Evolutionary conservation across 2,797 vertebrate species (phyloP).

Genomic region (Betta splendens): DNA sequence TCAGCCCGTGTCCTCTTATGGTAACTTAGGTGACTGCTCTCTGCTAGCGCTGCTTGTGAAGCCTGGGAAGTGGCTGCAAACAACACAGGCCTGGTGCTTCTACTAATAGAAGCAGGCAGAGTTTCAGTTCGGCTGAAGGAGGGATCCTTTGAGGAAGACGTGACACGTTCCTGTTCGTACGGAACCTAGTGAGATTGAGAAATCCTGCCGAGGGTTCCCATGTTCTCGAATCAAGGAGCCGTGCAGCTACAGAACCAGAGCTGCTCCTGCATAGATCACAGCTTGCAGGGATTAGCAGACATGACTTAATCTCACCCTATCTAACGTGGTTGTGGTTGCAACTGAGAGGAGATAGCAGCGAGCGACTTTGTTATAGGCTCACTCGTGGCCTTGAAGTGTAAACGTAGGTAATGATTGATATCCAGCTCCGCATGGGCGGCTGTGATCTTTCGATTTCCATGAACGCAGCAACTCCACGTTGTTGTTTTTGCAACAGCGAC

Average conservation of each 20-base stretch:
- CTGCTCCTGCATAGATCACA: conserved; percentile 72
- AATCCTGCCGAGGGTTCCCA: conserved; percentile 41
- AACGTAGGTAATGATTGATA: conserved; percentile 12
- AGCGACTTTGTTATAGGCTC: conserved; percentile 34
- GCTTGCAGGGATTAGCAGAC: conserved; percentile 77
- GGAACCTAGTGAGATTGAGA: conserved; percentile 60
- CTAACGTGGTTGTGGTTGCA: conserved; percentile 64
- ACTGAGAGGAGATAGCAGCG: conserved; percentile 61
- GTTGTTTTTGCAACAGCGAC: conserved; percentile 3
- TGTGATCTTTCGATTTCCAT: conserved; percentile 8
- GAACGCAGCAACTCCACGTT: conserved; percentile 10
- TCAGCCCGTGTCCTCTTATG: conserved; percentile 39
- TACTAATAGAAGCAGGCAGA: conserved; percentile 69
- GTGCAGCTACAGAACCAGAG: conserved; percentile 49
- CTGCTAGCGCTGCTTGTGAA: conserved; percentile 28
- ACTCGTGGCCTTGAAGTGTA: conserved; percentile 22
- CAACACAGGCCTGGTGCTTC: conserved; percentile 68
- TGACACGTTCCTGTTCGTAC: conserved; percentile 59
- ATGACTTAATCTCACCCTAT: conserved; percentile 77
- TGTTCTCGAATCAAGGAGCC: conserved; percentile 51
- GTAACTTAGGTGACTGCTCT: conserved; percentile 32
- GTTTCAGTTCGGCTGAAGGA: conserved; percentile 64
- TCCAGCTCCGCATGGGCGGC: not conserved
- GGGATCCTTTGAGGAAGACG: conserved; percentile 57
- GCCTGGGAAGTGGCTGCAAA: conserved; percentile 47